A percentile compares a stretch with the other conserved stretches of the same genome.
phyloP scores from a whole-genome alignment of 2,888 invertebrate species.

The Malthinus flaveolus region DNA sequence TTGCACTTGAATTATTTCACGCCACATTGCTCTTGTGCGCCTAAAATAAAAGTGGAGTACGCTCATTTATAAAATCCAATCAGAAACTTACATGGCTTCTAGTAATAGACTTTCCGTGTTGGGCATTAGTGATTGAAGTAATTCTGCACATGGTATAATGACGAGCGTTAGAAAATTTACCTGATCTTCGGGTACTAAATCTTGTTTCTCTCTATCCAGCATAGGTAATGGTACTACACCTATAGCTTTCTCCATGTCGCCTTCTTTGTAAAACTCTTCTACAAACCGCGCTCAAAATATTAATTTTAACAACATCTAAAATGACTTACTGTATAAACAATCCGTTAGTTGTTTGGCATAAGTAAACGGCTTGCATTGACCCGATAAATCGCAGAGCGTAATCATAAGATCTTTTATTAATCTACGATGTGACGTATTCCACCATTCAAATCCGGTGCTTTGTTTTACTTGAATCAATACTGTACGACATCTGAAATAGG shows the following conservation, averaged over 20 bases:
- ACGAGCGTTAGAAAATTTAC: constrained; percentile 64
- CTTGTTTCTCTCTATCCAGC: constrained; percentile 64
- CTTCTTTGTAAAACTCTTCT: constrained; percentile 57
- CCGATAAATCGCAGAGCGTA: constrained; percentile 66
- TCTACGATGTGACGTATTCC: constrained; percentile 55
- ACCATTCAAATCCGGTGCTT: constrained; percentile 58
- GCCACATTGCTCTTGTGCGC: constrained; percentile 61
- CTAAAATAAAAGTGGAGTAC: constrained; percentile 40
- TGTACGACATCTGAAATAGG: constrained; percentile 60
- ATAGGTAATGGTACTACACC: constrained; percentile 64
- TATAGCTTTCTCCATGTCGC: constrained; percentile 62
- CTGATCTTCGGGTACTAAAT: constrained; percentile 65
- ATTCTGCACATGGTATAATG: constrained; percentile 61
- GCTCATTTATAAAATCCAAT: not conserved
- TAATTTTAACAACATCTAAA: not conserved
- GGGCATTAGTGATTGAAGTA: constrained; percentile 59
- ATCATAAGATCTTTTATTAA: constrained; percentile 62
- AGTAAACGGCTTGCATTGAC: constrained; percentile 62
- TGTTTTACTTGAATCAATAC: constrained; percentile 59
- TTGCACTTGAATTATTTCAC: constrained; percentile 61
- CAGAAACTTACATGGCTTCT: constrained; percentile 55
- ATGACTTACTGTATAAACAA: constrained; percentile 59
- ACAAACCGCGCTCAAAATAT: not conserved
- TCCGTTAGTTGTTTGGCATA: constrained; percentile 60
- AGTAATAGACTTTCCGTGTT: constrained; percentile 58